Evolutionary conservation across 2,797 vertebrate species (phyloP), one percentile per base, ranked within the genome.

Genomic region (Sebastes hubbsi): DNA sequence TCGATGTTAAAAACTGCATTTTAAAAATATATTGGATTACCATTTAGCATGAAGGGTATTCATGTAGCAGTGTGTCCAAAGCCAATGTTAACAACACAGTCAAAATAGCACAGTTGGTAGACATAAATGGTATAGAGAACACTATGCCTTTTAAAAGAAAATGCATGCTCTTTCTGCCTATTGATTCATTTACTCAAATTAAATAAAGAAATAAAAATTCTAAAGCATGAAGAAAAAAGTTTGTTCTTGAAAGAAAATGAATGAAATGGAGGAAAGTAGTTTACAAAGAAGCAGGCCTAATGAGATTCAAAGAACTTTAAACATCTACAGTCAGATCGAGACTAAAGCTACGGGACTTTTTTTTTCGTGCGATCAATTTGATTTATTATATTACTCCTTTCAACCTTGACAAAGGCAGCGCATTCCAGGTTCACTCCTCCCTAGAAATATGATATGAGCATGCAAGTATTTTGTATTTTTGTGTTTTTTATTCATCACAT

Each of bases 21-120:
- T 88, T 85, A 84, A 88, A 91, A 91, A 91, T 91, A 90, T 78
- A 89, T 82, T 89, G 88, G 88, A 90, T 90, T 91, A 88, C 71
- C 63, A 77, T 85, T 83, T 82, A 77, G 70, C 7, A 79, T 83
- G 80, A 68, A 5, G 18, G 61, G 61, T 85, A 75, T 87, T 86
- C 59, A 63, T 86, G 56, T 49, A 71, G 64, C 36, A 79, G 24
- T 74, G 81, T 83, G 69, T 86, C 68, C 25, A 85, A 85, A 88
- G 77, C 59, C 82, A 46, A 72, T 68, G 64, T 24, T 72, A 20
- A 81, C 67, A 62, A 75, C 61, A 84, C 36, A 42, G 69, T 77
- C 9, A 22, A 74, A 74, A 80, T 77, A 88, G 46, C 73, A 67
- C 34, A 70, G 29, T 18, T 29, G 22, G 27, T 36, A 65, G 38